Percentiles rank a stretch among this genome's conserved stretches.
phyloP scores from a whole-genome alignment of 2,888 invertebrate species.

The Trissolcus japonicus region DNA sequence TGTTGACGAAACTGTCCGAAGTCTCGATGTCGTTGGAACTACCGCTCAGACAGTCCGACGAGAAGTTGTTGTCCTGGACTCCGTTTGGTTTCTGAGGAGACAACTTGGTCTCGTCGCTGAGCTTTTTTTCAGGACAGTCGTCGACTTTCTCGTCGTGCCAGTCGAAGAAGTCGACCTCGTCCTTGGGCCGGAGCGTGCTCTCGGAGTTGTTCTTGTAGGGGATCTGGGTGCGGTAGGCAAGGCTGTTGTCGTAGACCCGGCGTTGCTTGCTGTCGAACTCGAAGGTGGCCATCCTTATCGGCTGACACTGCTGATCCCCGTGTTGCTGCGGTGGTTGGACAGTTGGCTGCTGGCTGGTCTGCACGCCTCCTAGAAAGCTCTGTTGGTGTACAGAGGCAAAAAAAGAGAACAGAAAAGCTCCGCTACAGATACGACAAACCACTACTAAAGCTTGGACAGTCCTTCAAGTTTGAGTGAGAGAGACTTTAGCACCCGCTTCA shows the following conservation, averaged over 20 bases:
- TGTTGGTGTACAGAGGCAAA: conserved; percentile 73
- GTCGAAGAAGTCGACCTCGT: conserved; percentile 22
- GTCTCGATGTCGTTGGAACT: conserved; percentile 70
- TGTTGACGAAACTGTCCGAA: conserved; percentile 70
- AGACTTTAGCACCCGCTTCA: conserved; percentile 7
- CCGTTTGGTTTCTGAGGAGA: background rate
- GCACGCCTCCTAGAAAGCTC: conserved; percentile 75
- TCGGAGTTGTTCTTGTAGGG: conserved; percentile 39
- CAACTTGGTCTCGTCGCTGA: background rate
- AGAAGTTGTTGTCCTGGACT: conserved; percentile 45
- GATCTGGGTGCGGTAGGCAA: background rate
- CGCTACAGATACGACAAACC: conserved; percentile 74
- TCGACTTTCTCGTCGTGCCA: conserved; percentile 31
- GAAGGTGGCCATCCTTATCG: conserved; percentile 71
- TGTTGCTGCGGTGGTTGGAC: conserved; percentile 71
- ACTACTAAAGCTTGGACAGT: conserved; percentile 68
- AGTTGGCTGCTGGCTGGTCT: conserved; percentile 67
- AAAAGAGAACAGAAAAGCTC: conserved; percentile 73
- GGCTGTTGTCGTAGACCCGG: conserved; percentile 34
- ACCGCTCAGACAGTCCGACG: conserved; percentile 61
- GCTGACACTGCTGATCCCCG: conserved; percentile 74
- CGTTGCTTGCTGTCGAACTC: conserved; percentile 69
- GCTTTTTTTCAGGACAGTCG: conserved; percentile 26
- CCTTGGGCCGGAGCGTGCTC: conserved; percentile 19
- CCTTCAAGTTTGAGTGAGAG: conserved; percentile 38